Percentiles rank a stretch among this genome's conserved stretches.
phyloP scores from a whole-genome alignment of 2,797 vertebrate genomes.

The Pipistrellus pipistrellus region DNA sequence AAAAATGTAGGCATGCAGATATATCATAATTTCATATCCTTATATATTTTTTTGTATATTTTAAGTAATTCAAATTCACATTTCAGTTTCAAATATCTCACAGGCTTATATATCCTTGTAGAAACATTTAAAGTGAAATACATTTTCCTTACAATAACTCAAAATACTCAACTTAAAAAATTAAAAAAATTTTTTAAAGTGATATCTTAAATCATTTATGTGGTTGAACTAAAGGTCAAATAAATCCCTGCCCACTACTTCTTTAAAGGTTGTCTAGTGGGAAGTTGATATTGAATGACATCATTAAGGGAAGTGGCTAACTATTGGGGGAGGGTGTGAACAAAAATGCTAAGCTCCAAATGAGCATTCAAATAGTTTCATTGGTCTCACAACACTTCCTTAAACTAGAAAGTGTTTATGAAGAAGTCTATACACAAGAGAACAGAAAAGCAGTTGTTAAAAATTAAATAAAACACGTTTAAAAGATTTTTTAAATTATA shows the following conservation, averaged over 20 bases:
- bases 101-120: background rate
- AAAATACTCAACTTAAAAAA: constrained; percentile 59
- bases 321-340: constrained; percentile 28
- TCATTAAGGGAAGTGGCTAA: constrained; percentile 53
- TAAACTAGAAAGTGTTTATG: constrained; percentile 24
- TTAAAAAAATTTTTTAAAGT: constrained; percentile 36
- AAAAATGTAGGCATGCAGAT: background rate
- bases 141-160: constrained; percentile 56
- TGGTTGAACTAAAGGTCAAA: constrained; percentile 81
- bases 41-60: constrained; percentile 29
- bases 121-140: constrained; percentile 51
- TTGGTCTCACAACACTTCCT: background rate
- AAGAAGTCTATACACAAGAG: constrained; percentile 23
- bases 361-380: constrained; percentile 52
- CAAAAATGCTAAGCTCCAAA: constrained; percentile 9
- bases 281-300: constrained; percentile 76
- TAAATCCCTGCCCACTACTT: constrained; percentile 77
- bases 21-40: constrained; percentile 42
- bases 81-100: constrained; percentile 63
- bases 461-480: constrained; percentile 39
- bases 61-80: constrained; percentile 55
- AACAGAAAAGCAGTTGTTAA: constrained; percentile 39
- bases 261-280: constrained; percentile 78
- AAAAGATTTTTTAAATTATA: constrained; percentile 3
- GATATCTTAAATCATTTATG: constrained; percentile 70